phyloP scores from a whole-genome alignment of 2,113 vertebrate species.

The Corythornis madagascariensis region DNA sequence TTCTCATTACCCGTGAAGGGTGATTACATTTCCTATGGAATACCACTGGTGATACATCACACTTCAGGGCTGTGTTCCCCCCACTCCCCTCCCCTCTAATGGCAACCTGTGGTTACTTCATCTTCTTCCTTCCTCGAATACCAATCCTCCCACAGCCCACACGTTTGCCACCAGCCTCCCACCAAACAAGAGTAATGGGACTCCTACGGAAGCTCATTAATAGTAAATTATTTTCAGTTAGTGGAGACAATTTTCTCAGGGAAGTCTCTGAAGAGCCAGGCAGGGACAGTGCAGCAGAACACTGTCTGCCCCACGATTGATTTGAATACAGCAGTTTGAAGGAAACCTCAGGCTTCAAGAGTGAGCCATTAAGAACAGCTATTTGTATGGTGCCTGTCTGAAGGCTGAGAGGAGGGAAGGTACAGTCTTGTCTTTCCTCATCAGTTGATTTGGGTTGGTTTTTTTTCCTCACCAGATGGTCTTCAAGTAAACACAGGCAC shows the following conservation, averaged over 20 bases:
- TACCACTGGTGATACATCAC: constrained; percentile 35
- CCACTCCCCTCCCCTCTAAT: not conserved
- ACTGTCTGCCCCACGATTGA: constrained; percentile 22
- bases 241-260: not conserved
- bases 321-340: constrained; percentile 26
- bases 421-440: not conserved
- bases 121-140: constrained; percentile 35
- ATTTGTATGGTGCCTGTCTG: not conserved
- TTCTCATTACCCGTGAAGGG: constrained; percentile 31
- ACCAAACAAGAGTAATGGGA: constrained; percentile 40
- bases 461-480: not conserved
- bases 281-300: not conserved
- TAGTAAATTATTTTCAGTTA: constrained; percentile 43
- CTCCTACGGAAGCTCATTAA: constrained; percentile 37
- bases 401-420: not conserved
- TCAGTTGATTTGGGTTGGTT: not conserved
- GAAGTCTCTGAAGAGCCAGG: constrained; percentile 55
- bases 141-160: constrained; percentile 14
- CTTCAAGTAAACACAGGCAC: not conserved
- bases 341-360: constrained; percentile 48
- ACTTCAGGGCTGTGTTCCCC: not conserved
- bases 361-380: constrained; percentile 13
- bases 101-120: constrained; percentile 35
- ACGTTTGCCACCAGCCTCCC: not conserved
- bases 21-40: constrained; percentile 51